Percentiles rank a stretch among this genome's conserved stretches.
Evolutionary conservation across 2,888 invertebrate species (phyloP).

Genomic region (Dexiosoma caninum): DNA sequence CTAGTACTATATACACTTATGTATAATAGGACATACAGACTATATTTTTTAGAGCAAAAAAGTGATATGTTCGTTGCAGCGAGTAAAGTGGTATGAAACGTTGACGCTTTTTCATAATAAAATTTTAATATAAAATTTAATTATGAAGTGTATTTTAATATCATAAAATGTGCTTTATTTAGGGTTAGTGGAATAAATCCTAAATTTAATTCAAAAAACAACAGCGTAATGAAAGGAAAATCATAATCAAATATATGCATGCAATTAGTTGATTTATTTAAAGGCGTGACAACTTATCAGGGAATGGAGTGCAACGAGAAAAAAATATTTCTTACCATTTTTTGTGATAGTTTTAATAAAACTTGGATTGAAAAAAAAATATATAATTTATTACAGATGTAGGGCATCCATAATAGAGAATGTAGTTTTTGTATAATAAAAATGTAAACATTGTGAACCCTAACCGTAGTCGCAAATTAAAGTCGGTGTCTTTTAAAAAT

Average conservation of each 20-base stretch:
- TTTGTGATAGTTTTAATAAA: too few relatives aligned
- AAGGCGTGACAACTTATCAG: not conserved
- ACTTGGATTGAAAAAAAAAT: too few relatives aligned
- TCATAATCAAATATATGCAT: not conserved
- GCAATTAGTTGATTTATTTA: not conserved
- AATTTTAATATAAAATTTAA: conserved; percentile 50
- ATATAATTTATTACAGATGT: too few relatives aligned
- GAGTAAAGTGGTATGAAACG: conserved; percentile 10
- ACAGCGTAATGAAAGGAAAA: conserved; percentile 17
- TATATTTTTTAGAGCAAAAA: not conserved
- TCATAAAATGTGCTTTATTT: conserved; percentile 17
- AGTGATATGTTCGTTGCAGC: conserved; percentile 10
- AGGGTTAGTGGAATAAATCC: conserved; percentile 30
- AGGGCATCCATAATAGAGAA: too few relatives aligned
- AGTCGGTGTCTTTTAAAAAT: too few relatives aligned
- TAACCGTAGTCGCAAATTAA: too few relatives aligned
- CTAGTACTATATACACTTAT: not conserved
- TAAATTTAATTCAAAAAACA: conserved; percentile 31
- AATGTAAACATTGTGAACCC: too few relatives aligned
- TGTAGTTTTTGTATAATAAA: too few relatives aligned
- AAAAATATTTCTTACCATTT: too few relatives aligned
- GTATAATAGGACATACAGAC: not conserved
- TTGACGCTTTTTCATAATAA: conserved; percentile 45
- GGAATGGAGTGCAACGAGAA: too few relatives aligned
- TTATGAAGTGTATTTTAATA: conserved; percentile 19